A percentile compares a stretch with the other conserved stretches of the same genome.
phyloP scores from a whole-genome alignment of 2,113 vertebrate species.

The Cygnus atratus region DNA sequence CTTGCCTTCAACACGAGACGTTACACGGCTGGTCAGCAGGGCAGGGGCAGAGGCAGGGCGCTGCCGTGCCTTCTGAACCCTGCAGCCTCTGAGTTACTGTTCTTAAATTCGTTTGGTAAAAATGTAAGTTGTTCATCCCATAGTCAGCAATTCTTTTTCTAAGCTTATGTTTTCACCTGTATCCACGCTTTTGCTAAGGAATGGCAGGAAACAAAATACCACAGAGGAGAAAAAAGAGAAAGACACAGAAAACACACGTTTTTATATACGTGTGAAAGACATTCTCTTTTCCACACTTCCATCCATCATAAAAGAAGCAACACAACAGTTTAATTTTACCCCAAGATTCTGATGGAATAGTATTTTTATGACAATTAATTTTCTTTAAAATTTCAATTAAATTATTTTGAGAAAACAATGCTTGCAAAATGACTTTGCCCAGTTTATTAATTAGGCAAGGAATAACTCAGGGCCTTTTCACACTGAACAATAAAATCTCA shows the following conservation, averaged over 20 bases:
- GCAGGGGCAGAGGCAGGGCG: background rate
- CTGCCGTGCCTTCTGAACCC: background rate
- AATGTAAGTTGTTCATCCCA: background rate
- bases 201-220: background rate
- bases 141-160: background rate
- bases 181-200: background rate
- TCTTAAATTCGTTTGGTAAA: background rate
- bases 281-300: background rate
- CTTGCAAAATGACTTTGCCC: background rate
- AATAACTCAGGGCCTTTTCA: background rate
- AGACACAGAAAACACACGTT: accelerated
- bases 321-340: background rate
- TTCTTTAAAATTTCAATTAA: background rate
- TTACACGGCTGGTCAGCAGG: background rate
- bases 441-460: background rate
- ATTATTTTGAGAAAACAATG: background rate
- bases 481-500: background rate
- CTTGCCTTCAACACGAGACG: accelerated
- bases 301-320: background rate
- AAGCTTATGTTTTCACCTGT: background rate
- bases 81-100: background rate
- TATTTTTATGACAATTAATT: background rate
- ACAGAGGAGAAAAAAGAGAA: background rate
- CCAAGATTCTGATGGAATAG: background rate
- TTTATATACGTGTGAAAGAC: background rate